Conservation (phyloP, 2,113 vertebrate species). For the Syrmaticus mikado region DNA sequence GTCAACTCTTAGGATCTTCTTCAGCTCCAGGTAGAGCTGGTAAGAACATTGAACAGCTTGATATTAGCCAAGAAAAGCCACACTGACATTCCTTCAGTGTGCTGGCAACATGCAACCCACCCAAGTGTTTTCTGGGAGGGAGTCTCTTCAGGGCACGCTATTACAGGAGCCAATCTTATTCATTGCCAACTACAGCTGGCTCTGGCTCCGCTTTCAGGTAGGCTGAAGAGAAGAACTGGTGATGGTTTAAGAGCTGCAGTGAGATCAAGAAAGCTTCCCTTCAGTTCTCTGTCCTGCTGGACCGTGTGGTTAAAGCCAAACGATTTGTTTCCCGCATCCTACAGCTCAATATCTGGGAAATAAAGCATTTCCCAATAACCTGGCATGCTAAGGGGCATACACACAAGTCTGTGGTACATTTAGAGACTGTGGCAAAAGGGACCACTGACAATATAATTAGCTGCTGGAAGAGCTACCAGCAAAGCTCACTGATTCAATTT, state of each 20-base stretch:
- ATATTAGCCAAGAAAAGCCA: neutral
- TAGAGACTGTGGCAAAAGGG: neutral
- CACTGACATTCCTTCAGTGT: neutral
- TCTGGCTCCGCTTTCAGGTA: neutral
- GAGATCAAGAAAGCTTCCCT: neutral
- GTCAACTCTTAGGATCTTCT: neutral
- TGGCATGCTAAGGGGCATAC: neutral
- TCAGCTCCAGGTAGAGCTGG: neutral
- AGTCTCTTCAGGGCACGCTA: neutral
- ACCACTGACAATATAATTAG: neutral
- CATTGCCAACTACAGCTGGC: neutral
- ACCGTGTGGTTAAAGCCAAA: neutral
- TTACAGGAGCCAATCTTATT: neutral
- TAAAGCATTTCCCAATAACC: neutral
- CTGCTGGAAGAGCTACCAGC: neutral
- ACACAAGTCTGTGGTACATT: neutral
- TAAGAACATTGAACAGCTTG: neutral
- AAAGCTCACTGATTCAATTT: neutral
- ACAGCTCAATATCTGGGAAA: neutral
- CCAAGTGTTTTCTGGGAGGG: neutral
- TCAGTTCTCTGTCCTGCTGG: neutral
- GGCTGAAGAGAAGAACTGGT: neutral
- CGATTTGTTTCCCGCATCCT: neutral
- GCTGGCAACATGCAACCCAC: neutral
- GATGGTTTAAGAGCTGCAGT: neutral